phyloP scores from a whole-genome alignment of 2,113 vertebrate genomes.

The Opisthocomus hoazin region DNA sequence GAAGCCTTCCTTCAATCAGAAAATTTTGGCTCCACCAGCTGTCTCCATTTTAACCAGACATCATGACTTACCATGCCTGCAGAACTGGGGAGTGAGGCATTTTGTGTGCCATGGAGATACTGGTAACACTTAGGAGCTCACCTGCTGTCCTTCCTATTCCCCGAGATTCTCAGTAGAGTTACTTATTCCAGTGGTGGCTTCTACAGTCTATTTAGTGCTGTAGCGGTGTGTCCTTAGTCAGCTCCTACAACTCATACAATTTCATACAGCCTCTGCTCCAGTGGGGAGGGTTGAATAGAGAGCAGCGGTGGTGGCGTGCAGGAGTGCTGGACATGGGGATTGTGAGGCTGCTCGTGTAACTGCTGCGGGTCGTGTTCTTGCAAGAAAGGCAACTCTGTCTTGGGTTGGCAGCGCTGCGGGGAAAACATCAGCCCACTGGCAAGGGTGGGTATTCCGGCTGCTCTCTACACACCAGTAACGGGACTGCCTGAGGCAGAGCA shows the following conservation, averaged over 20 bases:
- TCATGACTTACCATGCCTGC: background rate
- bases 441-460: background rate
- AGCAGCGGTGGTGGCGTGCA: too few relatives aligned
- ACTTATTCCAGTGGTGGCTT: background rate
- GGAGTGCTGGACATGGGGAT: background rate
- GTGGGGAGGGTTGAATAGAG: background rate
- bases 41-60: background rate
- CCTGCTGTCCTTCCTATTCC: background rate
- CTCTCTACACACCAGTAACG: fast-evolving
- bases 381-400: too few relatives aligned
- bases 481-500: background rate
- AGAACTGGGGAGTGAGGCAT: background rate
- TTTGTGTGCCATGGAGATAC: background rate
- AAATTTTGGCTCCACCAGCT: background rate
- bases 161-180: background rate
- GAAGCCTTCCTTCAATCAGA: background rate
- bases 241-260: background rate
- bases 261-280: background rate
- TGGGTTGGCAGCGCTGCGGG: background rate
- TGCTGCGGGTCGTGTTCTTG: background rate
- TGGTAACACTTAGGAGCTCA: background rate
- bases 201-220: background rate
- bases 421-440: background rate
- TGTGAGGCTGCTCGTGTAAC: background rate
- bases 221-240: background rate